A percentile compares a stretch with the other conserved stretches of the same genome.
Conservation (phyloP, 2,797 vertebrate species). For the Leptatherina wallacei region DNA sequence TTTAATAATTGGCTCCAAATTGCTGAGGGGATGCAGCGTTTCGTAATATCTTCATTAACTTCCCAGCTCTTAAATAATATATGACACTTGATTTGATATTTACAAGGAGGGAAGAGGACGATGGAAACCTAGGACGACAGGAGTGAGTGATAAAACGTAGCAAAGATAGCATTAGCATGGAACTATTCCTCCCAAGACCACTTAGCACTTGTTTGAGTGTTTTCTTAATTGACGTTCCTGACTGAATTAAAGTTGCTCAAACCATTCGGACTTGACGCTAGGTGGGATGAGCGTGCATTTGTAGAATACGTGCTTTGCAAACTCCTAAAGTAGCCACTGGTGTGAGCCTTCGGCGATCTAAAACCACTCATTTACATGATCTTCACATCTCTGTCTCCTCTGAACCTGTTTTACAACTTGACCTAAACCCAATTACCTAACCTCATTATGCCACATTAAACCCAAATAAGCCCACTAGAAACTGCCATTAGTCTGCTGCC, state of each 20-base stretch:
- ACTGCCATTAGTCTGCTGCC: conserved; percentile 79
- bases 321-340: conserved; percentile 56
- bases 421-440: conserved; percentile 86
- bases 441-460: conserved; percentile 88
- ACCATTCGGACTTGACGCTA: conserved; percentile 45
- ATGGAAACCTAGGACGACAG: conserved; percentile 46
- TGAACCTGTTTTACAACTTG: conserved; percentile 85
- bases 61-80: conserved; percentile 83
- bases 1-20: conserved; percentile 87
- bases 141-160: conserved; percentile 63
- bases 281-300: conserved; percentile 29
- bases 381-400: conserved; percentile 77
- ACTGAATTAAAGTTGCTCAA: conserved; percentile 61
- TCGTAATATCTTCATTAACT: conserved; percentile 85
- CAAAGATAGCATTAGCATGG: conserved; percentile 51
- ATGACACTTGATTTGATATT: conserved; percentile 82
- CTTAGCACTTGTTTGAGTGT: conserved; percentile 74
- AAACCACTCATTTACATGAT: conserved; percentile 80
- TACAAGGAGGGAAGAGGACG: conserved; percentile 62
- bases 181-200: conserved; percentile 66
- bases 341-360: conserved; percentile 64
- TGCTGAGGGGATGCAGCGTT: conserved; percentile 79
- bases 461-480: conserved; percentile 83
- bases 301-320: conserved; percentile 27
- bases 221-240: conserved; percentile 66